Evolutionary conservation across 2,797 vertebrate genomes (phyloP), one percentile per base, ranked within the genome.

Genomic region (Scleropages formosus): DNA sequence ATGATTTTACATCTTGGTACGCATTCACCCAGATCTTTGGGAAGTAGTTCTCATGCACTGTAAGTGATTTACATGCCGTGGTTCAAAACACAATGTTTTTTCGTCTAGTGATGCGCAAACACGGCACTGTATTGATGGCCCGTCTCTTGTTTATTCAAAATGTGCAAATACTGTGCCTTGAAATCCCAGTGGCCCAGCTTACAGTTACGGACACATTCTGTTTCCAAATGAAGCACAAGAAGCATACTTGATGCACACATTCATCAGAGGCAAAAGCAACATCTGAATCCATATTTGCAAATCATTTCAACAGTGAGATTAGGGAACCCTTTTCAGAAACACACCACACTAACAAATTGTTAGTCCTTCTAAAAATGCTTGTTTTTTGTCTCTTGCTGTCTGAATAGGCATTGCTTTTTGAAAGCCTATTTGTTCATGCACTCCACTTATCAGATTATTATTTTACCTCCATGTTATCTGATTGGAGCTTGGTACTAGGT

Each of bases 1-100:
- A 73, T 65, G 80, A 85, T 82, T 82, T 83, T 82, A 82, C 83
- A 83, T 80, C 77, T 75, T 83, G 69, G 39, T 74, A 78, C 73
- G 73, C 82, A 66, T 81, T 75, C 61, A 71, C 22, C 53, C 70
- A 61, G 53, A 72, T 53, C 53, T 60, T 27, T 61, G 16, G 20
- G 4, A 61, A 61, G 6, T 61, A 20, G 20, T 61, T n/a, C 4
- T 56, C 18, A 18, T 1, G 53, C 53, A 56, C 1, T 9, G 53
- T 12, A 66, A 51, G 66, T 49, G 65, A 22, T 51, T 51, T 7
- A 51, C 49, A 51, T 51, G 11, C 49, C 7, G 49, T 67, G 39
- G 44, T 68, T 39, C 31, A 39, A 6, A 39, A 39, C 6, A 39
- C 2, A 39, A 39, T 31, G 2, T 39, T 39, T 39, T 39, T 39